phyloP scores from a whole-genome alignment of 2,888 invertebrate genomes.

The Apodemia hepburni region DNA sequence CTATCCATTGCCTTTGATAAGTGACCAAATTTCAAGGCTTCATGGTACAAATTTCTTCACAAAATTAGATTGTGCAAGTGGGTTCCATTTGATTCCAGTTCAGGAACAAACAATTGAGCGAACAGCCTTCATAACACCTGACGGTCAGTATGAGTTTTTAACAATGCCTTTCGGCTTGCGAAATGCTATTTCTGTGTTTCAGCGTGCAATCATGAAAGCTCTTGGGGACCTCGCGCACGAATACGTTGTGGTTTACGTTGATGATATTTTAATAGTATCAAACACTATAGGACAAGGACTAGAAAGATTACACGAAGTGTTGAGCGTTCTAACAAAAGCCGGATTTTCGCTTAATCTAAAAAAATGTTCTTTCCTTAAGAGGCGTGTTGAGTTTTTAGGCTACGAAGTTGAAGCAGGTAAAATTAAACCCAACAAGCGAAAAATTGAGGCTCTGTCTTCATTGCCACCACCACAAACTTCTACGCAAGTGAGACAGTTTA shows the following conservation, averaged over 20 bases:
- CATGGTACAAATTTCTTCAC: no score
- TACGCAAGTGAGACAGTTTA: neutral
- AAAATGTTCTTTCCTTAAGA: slow-evolving; percentile 27
- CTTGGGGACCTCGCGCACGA: neutral
- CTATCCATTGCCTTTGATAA: no score
- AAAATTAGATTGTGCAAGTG: neutral
- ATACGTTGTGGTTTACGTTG: slow-evolving; percentile 21
- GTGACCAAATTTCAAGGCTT: no score
- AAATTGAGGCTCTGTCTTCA: slow-evolving; percentile 28
- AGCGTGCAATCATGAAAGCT: neutral
- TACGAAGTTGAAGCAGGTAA: slow-evolving; percentile 29
- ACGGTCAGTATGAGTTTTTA: slow-evolving; percentile 18
- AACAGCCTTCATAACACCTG: slow-evolving; percentile 14
- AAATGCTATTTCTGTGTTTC: slow-evolving; percentile 11
- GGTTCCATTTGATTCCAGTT: slow-evolving; percentile 4
- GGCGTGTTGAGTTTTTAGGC: slow-evolving; percentile 30
- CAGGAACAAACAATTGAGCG: neutral
- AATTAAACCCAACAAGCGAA: slow-evolving; percentile 32
- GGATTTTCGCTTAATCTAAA: slow-evolving; percentile 30
- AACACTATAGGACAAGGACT: slow-evolving; percentile 17
- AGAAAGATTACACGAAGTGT: slow-evolving; percentile 16
- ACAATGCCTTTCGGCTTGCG: slow-evolving; percentile 15
- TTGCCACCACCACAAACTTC: neutral
- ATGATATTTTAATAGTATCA: neutral
- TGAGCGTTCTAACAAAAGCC: slow-evolving; percentile 22